These are phyloP conservation scores for Otocyon megalotis DNA, from an alignment of 2,113 vertebrate species.

Conservation along the genomic window DNA sequence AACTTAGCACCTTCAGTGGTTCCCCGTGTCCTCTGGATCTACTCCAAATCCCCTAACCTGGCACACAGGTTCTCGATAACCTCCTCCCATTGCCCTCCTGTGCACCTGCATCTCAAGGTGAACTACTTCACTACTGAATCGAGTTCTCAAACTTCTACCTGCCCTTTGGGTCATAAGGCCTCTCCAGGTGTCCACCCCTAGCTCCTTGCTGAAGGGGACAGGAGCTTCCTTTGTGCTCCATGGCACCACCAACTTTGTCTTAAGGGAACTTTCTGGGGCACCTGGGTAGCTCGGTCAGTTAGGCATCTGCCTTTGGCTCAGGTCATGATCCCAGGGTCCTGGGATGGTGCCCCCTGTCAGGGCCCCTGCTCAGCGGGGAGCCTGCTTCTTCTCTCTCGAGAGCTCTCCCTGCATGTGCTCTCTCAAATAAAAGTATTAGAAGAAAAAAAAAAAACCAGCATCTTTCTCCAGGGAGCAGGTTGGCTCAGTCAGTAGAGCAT, in stretches of 20 bases:
- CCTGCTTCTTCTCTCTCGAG: background rate
- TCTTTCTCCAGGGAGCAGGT: background rate
- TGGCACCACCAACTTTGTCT: background rate
- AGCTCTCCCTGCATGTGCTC: too few species aligned
- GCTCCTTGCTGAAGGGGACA: background rate
- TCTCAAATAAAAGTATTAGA: background rate
- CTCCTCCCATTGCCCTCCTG: background rate
- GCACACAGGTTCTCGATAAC: background rate
- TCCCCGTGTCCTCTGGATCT: background rate
- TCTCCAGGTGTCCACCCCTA: background rate
- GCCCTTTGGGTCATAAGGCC: background rate
- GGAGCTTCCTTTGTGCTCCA: background rate
- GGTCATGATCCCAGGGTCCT: background rate
- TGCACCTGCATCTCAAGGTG: background rate
- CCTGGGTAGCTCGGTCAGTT: background rate
- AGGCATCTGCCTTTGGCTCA: background rate
- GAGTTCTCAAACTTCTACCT: background rate
- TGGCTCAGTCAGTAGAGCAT: background rate
- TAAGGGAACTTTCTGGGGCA: background rate
- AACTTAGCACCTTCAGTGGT: background rate
- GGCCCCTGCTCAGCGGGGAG: background rate
- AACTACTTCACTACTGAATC: background rate
- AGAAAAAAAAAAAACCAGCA: background rate
- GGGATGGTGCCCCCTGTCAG: background rate
- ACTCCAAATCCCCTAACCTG: background rate